Base-by-base conservation (phyloP, 2,113 vertebrate species). In the Tichodroma muraria region DNA sequence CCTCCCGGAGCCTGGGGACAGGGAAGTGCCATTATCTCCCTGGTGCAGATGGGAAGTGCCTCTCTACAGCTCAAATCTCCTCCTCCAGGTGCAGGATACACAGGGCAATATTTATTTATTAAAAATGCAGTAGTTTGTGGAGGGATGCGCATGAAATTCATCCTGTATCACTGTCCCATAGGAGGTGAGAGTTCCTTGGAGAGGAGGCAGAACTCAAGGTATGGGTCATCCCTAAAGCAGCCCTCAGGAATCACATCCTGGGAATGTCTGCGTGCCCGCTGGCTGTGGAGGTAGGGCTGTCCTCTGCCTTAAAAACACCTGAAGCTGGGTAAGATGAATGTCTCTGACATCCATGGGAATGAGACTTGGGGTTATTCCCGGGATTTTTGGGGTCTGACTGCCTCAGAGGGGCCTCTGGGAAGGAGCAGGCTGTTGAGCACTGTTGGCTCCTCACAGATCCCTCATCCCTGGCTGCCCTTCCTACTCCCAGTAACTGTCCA, bases 161-260 rank as follows among this genome's bases (percentile, higher is more conserved):
- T 22, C 23, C 15, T 1, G 2, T 25, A 9, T 4, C 27, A 7
- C 11, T 59, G 44, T 49, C 31, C 56, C 60, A 10, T 1, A 38
- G 80, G 31, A 80, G 52, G 7, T 37, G 64, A 35, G 49, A 20
- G 11, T 33, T 9, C 53, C 52, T 14, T 23, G 80, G 53, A 13
- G 33, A 37, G 13, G 18, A 33, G 21, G 35, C 35, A 65, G 27
- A 33, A 4, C 11, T 38, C 30, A 20, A 28, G 61, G 57, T 19
- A 20, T 21, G 80, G 37, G 37, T 3, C 44, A 61, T 11, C 33
- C 77, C 44, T 11, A 5, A 19, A 77, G 7, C 52, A 61, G 31
- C 35, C 52, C 59, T 11, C 2, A 5, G 13, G 56, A 35, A 28
- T 20, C 6, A 3, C 4, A 15, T 11, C 28, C 44, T 15, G 4